Evolutionary conservation across 2,888 invertebrate species (phyloP).

Genomic region (Apodemia hepburni): DNA sequence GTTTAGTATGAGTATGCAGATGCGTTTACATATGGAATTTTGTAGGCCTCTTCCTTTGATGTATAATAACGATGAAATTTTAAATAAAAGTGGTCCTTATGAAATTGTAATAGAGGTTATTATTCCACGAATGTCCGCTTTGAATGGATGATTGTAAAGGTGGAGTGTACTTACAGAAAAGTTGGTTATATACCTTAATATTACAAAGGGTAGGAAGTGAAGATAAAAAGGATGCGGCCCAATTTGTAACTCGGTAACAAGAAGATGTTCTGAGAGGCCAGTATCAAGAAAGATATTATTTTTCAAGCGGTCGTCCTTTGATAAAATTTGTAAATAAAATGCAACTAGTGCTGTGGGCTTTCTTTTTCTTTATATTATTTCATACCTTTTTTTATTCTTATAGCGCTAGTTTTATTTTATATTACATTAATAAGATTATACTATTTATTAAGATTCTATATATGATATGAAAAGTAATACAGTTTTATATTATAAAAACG

Average conservation of each 20-base stretch:
- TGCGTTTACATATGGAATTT: slow-evolving; percentile 46
- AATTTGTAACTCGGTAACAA: slow-evolving; percentile 14
- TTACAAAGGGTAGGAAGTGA: slow-evolving; percentile 15
- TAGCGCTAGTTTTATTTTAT: neutral
- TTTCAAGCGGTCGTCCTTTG: neutral
- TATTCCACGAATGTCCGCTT: neutral
- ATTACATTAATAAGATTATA: too few species aligned
- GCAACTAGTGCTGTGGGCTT: neutral
- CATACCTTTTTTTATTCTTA: neutral
- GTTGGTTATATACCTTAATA: slow-evolving; percentile 15
- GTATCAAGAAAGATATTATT: slow-evolving; percentile 11
- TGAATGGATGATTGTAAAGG: slow-evolving; percentile 6
- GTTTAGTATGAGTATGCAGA: slow-evolving; percentile 45
- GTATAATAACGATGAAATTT: slow-evolving; percentile 14
- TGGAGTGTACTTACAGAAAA: slow-evolving; percentile 13
- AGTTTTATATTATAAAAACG: too few species aligned
- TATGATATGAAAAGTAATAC: too few species aligned
- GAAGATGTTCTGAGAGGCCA: neutral
- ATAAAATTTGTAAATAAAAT: slow-evolving; percentile 4
- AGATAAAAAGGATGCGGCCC: slow-evolving; percentile 15
- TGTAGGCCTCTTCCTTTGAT: slow-evolving; percentile 21
- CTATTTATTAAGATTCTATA: too few species aligned
- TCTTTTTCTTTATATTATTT: neutral
- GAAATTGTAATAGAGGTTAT: neutral
- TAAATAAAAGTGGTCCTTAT: slow-evolving; percentile 1